Base-by-base conservation (phyloP, 2,797 vertebrate species). In the Peromyscus aztecus region DNA sequence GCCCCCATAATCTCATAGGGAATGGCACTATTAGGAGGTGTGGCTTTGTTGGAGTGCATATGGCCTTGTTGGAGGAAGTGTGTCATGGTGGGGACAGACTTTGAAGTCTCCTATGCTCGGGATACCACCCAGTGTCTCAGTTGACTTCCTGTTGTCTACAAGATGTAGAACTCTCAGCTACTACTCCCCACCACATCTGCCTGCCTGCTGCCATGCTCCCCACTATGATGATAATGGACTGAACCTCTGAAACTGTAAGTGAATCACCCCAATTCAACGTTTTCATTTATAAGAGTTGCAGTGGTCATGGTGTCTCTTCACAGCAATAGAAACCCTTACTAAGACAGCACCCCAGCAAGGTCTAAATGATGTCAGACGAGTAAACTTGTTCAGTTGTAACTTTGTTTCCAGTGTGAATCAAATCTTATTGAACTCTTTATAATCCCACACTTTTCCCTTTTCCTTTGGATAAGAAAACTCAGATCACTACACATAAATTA, bases 371-470 rank as follows among this genome's bases (percentile, higher is more conserved):
- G 92, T 82, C 31, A 76, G 34, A 61, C 86, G 11, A 21, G 3
- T 94, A 95, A 75, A 34, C 92, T 71, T 73, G 61, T 73, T 95
- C 6, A 17, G 34, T 49, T 92, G 95, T 63, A 43, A 91, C 63
- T 84, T 96, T 52, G 65, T 65, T 78, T 78, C 34, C 87, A 76
- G 34, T 80, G n/a, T 75, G 86, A 77, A 71, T 90, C 89, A 95
- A 91, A 85, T 6, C 19, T 31, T 89, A 23, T 1, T 46, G 46
- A 84, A 21, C 43, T n/a, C 10, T 29, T 23, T 29, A 89, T 43
- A 17, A 37, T 23, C 67, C 57, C 77, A 10, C 9, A 43, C 3
- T 77, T 75, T 61, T 86, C 90, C 34, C 67, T 75, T 52, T 89
- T n/a, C 29, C 57, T 94, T 91, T 65, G 27, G 76, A 81, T 85